Percentiles rank a stretch among this genome's conserved stretches.
Conservation (phyloP, 2,888 invertebrate species). For the Lamellibrachia satsuma region DNA sequence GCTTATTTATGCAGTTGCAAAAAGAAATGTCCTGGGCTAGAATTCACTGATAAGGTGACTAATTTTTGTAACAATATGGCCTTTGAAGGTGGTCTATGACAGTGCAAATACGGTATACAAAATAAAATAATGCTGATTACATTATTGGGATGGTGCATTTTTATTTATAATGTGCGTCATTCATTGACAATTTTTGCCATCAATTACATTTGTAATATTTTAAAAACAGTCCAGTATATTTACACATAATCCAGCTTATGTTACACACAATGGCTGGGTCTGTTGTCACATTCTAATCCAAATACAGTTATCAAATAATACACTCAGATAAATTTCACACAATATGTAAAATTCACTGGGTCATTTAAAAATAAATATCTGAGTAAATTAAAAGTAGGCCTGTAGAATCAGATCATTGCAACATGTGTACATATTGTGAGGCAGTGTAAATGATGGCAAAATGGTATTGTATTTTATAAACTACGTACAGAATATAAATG, state of each 20-base stretch:
- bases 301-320: constrained; percentile 10
- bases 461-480: not conserved
- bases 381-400: not conserved
- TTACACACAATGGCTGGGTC: not conserved
- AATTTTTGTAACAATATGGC: not conserved
- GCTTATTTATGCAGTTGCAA: not conserved
- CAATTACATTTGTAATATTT: not conserved
- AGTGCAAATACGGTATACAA: not conserved
- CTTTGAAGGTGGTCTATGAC: too few relatives aligned
- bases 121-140: not conserved
- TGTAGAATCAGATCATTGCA: not conserved
- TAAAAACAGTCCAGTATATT: not conserved
- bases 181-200: not conserved
- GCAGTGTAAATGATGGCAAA: not conserved
- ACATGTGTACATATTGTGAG: not conserved
- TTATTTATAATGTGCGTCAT: not conserved
- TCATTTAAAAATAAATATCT: constrained; percentile 5
- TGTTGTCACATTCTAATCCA: not conserved
- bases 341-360: constrained; percentile 5
- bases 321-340: not conserved
- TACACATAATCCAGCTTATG: not conserved
- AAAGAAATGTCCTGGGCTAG: not conserved
- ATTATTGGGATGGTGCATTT: not conserved
- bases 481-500: not conserved
- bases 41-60: not conserved